These are phyloP conservation scores for Dexiosoma caninum DNA, from an alignment of 2,888 invertebrate genomes.

Conservation along the genomic window DNA sequence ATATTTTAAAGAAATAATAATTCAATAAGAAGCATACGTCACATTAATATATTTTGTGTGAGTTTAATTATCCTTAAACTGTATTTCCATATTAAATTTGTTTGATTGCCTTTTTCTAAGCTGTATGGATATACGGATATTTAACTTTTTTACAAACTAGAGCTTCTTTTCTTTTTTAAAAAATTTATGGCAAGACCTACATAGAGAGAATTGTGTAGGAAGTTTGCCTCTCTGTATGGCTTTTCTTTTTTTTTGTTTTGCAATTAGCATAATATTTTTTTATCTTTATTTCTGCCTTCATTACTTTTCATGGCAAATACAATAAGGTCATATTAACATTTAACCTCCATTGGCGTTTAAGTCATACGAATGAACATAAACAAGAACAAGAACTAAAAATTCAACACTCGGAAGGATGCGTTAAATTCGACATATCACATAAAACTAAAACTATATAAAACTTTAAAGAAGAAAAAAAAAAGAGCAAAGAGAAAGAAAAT, in stretches of 20 bases:
- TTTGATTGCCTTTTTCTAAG: too few species aligned
- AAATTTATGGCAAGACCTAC: background rate
- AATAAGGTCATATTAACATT: conserved; percentile 48
- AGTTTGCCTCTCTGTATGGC: background rate
- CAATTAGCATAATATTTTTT: conserved; percentile 35
- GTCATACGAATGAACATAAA: background rate
- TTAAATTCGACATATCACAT: conserved; percentile 17
- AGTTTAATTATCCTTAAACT: too few species aligned
- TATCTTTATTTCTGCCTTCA: background rate
- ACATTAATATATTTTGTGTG: background rate
- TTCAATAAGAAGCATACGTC: background rate
- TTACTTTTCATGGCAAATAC: background rate
- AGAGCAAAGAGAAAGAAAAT: background rate
- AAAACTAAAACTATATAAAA: background rate
- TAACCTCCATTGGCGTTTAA: conserved; percentile 22
- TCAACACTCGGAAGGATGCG: conserved; percentile 48
- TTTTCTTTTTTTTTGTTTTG: conserved; percentile 2
- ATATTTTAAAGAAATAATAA: background rate
- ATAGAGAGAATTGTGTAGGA: background rate
- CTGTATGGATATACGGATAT: background rate
- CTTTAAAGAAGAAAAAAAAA: background rate
- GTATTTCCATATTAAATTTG: too few species aligned
- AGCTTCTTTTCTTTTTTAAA: background rate
- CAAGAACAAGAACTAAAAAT: conserved; percentile 1
- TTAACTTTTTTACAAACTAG: background rate